These are phyloP conservation scores for Labrus mixtus DNA, from an alignment of 2,113 vertebrate genomes.

Conservation along the genomic window DNA sequence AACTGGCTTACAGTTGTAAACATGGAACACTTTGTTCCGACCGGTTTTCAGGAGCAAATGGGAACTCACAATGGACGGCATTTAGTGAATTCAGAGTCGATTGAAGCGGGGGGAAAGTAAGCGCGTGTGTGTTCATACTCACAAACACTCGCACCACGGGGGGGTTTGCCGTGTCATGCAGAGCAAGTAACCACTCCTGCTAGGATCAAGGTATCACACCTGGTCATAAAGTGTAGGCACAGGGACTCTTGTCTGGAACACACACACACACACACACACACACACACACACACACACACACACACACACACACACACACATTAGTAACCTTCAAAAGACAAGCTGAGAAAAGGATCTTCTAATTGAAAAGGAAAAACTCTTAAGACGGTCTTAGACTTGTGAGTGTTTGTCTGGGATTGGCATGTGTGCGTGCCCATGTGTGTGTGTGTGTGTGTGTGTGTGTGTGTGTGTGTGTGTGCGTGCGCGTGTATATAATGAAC, in stretches of 20 bases:
- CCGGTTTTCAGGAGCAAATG: slow-evolving; percentile 39
- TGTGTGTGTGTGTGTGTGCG: slow-evolving; percentile 7
- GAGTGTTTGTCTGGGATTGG: not conserved
- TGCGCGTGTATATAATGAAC: slow-evolving; percentile 19
- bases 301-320: slow-evolving; percentile 10
- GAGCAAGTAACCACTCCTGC: slow-evolving; percentile 15
- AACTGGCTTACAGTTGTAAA: slow-evolving; percentile 27
- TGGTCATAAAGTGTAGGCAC: slow-evolving; percentile 37
- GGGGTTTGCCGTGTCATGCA: not conserved
- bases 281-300: slow-evolving; percentile 16
- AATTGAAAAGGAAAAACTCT: slow-evolving; percentile 34
- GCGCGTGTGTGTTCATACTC: too few relatives aligned
- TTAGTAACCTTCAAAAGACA: slow-evolving; percentile 34
- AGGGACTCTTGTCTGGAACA: slow-evolving; percentile 14
- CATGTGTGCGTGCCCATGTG: too few relatives aligned
- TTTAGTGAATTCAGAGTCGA: slow-evolving; percentile 26
- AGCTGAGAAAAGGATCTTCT: slow-evolving; percentile 35
- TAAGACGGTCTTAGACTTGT: slow-evolving; percentile 1
- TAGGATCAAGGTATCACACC: slow-evolving; percentile 57
- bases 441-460: slow-evolving; percentile 9
- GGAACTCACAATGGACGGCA: not conserved
- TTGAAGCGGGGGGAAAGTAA: not conserved
- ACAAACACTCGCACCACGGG: slow-evolving; percentile 1
- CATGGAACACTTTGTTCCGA: not conserved
- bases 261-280: slow-evolving; percentile 24